Evolutionary conservation across 2,797 vertebrate genomes (phyloP), one percentile per base, ranked within the genome.

Genomic region (Chaetophractus vellerosus): DNA sequence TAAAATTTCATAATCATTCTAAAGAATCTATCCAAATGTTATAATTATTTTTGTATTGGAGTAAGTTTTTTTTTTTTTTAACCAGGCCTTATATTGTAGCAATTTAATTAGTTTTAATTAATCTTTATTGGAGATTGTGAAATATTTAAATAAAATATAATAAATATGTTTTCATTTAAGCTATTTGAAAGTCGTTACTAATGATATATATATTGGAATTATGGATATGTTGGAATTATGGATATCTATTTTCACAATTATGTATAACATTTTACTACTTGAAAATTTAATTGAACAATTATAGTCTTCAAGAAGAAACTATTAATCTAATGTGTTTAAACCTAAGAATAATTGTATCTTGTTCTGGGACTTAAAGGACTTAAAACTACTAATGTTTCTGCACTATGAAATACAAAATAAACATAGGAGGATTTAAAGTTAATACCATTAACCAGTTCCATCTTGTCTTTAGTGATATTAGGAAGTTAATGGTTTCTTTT

Each of bases 371-470:
- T 48, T 71, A 55, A 59, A 81, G 33, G 76, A 85, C 9, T 38
- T 69, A 38, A 87, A 82, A 82, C 82, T 76, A 55, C 19, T 50
- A 66, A 38, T 92, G 26, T 86, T 91, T 91, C 66, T 92, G 45
- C 86, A 81, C 45, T 82, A 5, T 82, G 78, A 81, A 90, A 88
- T 90, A 68, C 21, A 86, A 91, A 88, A 79, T 41, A 79, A 64
- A 63, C 21, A n/a, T 41, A 63, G 68, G 6, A 55, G 31, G 82
- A 78, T 85, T 83, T 94, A 61, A 78, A 95, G 38, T 81, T 74
- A 81, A 7, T 82, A 31, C 71, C 24, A 50, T 72, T 93, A 57
- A 23, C 33, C 19, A 75, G 5, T 61, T 93, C 87, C n/a, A 69
- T 90, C 10, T 88, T 92, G 48, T 16, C 33, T 59, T 95, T 84